These are phyloP conservation scores for Hypercompe scribonia DNA, from an alignment of 2,888 invertebrate genomes.

Conservation along the genomic window DNA sequence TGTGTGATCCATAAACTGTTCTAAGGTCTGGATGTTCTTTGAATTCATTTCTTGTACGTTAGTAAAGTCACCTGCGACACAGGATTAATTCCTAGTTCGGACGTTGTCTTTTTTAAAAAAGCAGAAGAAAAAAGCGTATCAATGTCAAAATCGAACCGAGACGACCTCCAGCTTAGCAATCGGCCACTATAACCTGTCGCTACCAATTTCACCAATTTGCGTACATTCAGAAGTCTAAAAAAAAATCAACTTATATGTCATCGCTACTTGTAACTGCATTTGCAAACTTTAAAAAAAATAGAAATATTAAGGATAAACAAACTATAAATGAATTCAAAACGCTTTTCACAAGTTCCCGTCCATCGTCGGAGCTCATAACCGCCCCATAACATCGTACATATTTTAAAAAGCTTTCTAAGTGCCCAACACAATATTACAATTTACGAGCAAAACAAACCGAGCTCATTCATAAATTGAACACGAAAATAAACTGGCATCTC, in stretches of 20 bases:
- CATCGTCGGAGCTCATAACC: conserved; percentile 24
- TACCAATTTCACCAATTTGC: background rate
- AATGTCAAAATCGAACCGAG: too few species aligned
- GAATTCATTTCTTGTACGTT: too few species aligned
- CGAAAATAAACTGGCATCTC: conserved; percentile 44
- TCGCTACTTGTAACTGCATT: background rate
- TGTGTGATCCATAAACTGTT: too few species aligned
- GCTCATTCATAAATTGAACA: conserved; percentile 53
- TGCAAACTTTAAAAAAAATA: background rate
- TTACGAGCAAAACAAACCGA: conserved; percentile 48
- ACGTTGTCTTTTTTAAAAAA: too few species aligned
- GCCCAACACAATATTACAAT: conserved; percentile 48
- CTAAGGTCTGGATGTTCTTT: too few species aligned
- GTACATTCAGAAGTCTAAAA: background rate
- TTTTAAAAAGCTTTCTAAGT: conserved; percentile 51
- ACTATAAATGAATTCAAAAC: conserved; percentile 6
- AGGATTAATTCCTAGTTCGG: too few species aligned
- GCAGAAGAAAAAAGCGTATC: too few species aligned
- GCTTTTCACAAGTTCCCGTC: conserved; percentile 11
- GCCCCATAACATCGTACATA: conserved; percentile 24
- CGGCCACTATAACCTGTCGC: too few species aligned
- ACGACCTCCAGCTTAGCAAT: too few species aligned
- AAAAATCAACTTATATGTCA: background rate
- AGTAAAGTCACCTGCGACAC: too few species aligned
- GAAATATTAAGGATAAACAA: background rate